Evolutionary conservation across 1,140 invertebrate species (phyloP).

Genomic region (honey bee (Apis mellifera)): DNA sequence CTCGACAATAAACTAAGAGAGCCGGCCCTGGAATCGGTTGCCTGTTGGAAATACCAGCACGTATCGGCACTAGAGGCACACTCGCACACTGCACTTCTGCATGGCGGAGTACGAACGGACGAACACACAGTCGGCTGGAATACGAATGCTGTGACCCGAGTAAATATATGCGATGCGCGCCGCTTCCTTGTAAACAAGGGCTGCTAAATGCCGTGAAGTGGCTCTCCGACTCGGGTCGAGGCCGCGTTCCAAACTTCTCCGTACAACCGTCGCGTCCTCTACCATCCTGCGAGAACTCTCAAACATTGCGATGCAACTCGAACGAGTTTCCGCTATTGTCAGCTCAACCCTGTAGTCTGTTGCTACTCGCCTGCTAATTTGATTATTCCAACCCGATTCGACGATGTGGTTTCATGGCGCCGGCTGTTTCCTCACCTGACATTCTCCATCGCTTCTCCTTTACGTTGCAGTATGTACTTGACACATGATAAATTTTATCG

Average conservation of each 20-base stretch:
- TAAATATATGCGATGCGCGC: conserved; percentile 73
- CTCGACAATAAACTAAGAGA: too few relatives aligned
- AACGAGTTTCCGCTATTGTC: conserved; percentile 31
- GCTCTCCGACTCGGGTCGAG: conserved; percentile 61
- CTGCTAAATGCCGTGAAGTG: conserved; percentile 66
- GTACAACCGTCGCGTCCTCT: not conserved
- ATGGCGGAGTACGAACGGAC: conserved; percentile 63
- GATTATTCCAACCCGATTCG: conserved; percentile 12
- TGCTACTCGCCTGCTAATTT: conserved; percentile 15
- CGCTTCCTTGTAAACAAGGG: conserved; percentile 76
- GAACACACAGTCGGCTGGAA: conserved; percentile 65
- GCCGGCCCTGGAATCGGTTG: conserved; percentile 54
- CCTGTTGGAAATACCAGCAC: conserved; percentile 69
- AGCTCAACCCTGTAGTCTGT: not conserved
- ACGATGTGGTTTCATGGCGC: not conserved
- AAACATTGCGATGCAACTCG: not conserved
- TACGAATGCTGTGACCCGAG: conserved; percentile 75
- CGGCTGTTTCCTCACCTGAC: not conserved
- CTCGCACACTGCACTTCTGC: conserved; percentile 76
- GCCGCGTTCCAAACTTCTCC: conserved; percentile 53
- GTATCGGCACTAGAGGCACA: conserved; percentile 77
- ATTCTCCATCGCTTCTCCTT: too few relatives aligned
- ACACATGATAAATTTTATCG: too few relatives aligned
- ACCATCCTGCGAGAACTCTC: not conserved
- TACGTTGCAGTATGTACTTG: too few relatives aligned